These are phyloP conservation scores for Cosmia pyralina DNA, from an alignment of 2,888 invertebrate genomes.

Conservation along the genomic window DNA sequence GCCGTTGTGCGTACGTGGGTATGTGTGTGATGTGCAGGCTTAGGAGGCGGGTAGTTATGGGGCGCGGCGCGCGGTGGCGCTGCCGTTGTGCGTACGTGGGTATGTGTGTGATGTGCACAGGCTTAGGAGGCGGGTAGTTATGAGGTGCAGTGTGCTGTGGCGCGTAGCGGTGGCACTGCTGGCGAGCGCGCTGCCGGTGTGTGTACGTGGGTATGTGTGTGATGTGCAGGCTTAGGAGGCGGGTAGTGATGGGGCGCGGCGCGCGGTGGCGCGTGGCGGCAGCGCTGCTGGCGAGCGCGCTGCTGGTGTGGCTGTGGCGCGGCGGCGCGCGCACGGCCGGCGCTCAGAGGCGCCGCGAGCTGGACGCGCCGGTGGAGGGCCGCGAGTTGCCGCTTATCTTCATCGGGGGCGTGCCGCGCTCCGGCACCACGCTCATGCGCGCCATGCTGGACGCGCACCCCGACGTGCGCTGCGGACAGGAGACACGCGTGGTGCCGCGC, in stretches of 20 bases:
- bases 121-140: constrained; percentile 56
- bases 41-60: constrained; percentile 59
- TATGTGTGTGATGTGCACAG: constrained; percentile 46
- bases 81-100: constrained; percentile 67
- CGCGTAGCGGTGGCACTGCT: constrained; percentile 69
- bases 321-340: constrained; percentile 66
- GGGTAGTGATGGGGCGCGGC: constrained; percentile 68
- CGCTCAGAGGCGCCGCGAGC: constrained; percentile 61
- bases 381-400: constrained; percentile 98
- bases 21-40: constrained; percentile 49
- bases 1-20: constrained; percentile 66
- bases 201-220: constrained; percentile 56
- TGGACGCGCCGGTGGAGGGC: constrained; percentile 89
- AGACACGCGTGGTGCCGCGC: constrained; percentile 98
- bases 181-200: constrained; percentile 68
- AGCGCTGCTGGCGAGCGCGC: constrained; percentile 69
- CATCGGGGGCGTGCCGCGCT: constrained; percentile 99
- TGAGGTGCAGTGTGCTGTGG: constrained; percentile 69
- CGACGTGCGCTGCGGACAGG: constrained; percentile 98
- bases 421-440: constrained; percentile 99
- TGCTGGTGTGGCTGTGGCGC: constrained; percentile 72
- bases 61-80: constrained; percentile 71
- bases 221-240: constrained; percentile 54
- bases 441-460: constrained; percentile 99
- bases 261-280: constrained; percentile 70